Evolutionary conservation across 1,140 invertebrate genomes (phyloP).

Genomic region (Euura lappo): DNA sequence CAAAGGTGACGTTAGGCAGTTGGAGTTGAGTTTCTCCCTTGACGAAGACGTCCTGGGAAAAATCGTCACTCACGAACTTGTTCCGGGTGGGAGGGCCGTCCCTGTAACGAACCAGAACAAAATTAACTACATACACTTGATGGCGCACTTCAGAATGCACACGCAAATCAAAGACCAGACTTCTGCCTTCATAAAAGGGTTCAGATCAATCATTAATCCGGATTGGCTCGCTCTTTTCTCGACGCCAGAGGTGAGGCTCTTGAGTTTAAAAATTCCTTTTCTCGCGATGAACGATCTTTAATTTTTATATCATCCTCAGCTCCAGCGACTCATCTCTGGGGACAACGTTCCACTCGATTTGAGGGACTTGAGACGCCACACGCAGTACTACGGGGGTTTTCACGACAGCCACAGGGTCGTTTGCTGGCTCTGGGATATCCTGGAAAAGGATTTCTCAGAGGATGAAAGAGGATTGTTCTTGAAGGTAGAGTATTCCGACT

Average conservation of each 20-base stretch:
- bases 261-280: slow-evolving; percentile 1
- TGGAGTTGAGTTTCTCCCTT: slow-evolving; percentile 96
- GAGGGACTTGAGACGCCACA: slow-evolving; percentile 88
- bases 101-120: slow-evolving; percentile 97
- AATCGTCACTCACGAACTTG: slow-evolving; percentile 87
- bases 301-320: slow-evolving; percentile 51
- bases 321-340: slow-evolving; percentile 89
- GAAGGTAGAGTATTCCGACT: slow-evolving; percentile 65
- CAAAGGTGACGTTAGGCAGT: slow-evolving; percentile 87
- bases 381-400: slow-evolving; percentile 99
- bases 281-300: slow-evolving; percentile 21
- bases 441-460: slow-evolving; percentile 94
- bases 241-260: slow-evolving; percentile 82
- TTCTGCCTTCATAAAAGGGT: slow-evolving; percentile 94
- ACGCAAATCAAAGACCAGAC: slow-evolving; percentile 97
- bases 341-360: slow-evolving; percentile 92
- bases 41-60: slow-evolving; percentile 96
- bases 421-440: slow-evolving; percentile 98
- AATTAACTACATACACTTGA: slow-evolving; percentile 97
- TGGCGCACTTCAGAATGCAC: slow-evolving; percentile 98
- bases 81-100: slow-evolving; percentile 91
- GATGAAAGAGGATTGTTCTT: slow-evolving; percentile 93
- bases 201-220: slow-evolving; percentile 92
- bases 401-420: slow-evolving; percentile 98
- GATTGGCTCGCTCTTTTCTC: slow-evolving; percentile 97